These are phyloP conservation scores for Drosophila eohydei DNA, from an alignment of 2,888 invertebrate genomes.

Conservation along the genomic window DNA sequence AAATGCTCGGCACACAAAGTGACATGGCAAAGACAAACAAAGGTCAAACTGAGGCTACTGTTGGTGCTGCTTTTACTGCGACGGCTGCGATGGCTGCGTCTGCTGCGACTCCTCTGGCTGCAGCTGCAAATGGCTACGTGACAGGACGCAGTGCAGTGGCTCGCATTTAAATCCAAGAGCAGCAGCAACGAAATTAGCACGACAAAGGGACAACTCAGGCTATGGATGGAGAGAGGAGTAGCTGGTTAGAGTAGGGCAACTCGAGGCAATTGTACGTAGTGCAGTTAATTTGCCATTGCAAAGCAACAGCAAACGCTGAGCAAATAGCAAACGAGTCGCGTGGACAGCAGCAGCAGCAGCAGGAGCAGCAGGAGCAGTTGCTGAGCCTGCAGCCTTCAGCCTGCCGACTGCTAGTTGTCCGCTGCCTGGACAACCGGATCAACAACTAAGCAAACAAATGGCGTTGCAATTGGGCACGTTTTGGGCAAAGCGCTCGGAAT, in stretches of 20 bases:
- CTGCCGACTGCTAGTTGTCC: not conserved
- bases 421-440: conserved; percentile 58
- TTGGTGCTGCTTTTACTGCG: conserved; percentile 13
- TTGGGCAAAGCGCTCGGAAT: conserved; percentile 64
- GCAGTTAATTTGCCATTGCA: conserved; percentile 76
- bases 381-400: conserved; percentile 36
- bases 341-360: conserved; percentile 22
- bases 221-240: not conserved
- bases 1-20: conserved; percentile 82
- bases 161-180: conserved; percentile 77
- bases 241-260: conserved; percentile 2
- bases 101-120: conserved; percentile 30
- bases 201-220: conserved; percentile 67
- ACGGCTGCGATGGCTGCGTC: not conserved
- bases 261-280: conserved; percentile 24
- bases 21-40: conserved; percentile 81
- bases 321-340: conserved; percentile 70
- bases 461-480: conserved; percentile 82
- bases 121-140: conserved; percentile 79
- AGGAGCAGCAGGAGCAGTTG: conserved; percentile 6
- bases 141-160: conserved; percentile 75
- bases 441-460: conserved; percentile 80
- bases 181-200: conserved; percentile 77
- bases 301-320: conserved; percentile 69
- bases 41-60: conserved; percentile 60